Evolutionary conservation across 2,888 invertebrate genomes (phyloP), one percentile per base, ranked within the genome.

Genomic region (Buathra laborator): DNA sequence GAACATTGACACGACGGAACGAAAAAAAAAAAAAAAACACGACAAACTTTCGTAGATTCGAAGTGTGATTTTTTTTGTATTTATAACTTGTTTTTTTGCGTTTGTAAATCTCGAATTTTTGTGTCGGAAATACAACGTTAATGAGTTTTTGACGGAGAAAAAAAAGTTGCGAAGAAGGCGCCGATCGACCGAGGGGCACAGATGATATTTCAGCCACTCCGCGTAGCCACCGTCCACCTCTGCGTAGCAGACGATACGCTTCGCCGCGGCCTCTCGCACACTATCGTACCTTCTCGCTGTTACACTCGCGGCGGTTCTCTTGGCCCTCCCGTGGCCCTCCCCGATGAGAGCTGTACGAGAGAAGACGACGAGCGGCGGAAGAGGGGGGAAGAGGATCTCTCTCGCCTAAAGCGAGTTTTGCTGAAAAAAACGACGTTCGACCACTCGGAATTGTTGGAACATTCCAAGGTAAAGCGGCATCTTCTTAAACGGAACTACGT

Each of bases 171-270:
- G 84, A 80, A 44, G 46, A 48, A 48, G 14, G 46, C 16, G 37
- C 37, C 37, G 59, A 74, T 62, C 59, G 84, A 84, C 70, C 68
- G 62, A 56, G 44, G 51, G 82, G 12, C 81, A 37, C 66, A 84
- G 71, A 85, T 80, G 80, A 83, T 78, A 68, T 83, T 80, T 76
- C 84, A 84, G 84, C 86, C 64, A 77, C 70, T 82, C 79, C 71
- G 76, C 84, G 84, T 84, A 86, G 70, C 84, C 72, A 64, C 67
- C 83, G 84, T 77, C 77, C 75, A 81, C 81, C 37, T 84, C 77
- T 64, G 77, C 78, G 76, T 83, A 86, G 86, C 86, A 86, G 86
- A 86, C 86, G 86, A 86, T 86, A 83, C 83, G 82, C 79, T 83
- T 81, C 80, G 80, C 59, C 84, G 86, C 82, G 62, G 74, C 70